Evolutionary conservation across 1,140 invertebrate genomes (phyloP).

Genomic region (Meteorus sp.): DNA sequence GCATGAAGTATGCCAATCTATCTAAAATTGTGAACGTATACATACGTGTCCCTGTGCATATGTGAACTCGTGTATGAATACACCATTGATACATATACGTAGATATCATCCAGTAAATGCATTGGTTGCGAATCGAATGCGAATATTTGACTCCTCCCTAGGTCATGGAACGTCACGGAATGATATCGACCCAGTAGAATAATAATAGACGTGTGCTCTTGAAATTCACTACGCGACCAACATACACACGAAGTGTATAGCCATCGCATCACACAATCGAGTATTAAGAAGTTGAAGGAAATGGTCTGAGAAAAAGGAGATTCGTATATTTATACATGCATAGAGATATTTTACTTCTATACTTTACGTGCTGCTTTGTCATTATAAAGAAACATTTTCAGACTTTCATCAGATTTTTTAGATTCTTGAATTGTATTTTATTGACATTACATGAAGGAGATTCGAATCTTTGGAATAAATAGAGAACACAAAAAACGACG

Average conservation of each 20-base stretch:
- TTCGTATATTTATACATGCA: background rate
- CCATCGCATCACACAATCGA: background rate
- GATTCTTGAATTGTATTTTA: too few relatives aligned
- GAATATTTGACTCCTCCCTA: background rate
- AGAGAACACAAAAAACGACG: too few relatives aligned
- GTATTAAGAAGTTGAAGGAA: background rate
- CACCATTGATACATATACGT: background rate
- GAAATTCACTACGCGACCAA: background rate
- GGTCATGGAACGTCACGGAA: conserved; percentile 12
- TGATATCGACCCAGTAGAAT: conserved; percentile 16
- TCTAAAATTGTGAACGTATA: too few relatives aligned
- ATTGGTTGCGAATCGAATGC: conserved; percentile 5
- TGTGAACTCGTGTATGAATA: background rate
- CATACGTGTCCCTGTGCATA: too few relatives aligned
- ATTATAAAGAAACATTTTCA: too few relatives aligned
- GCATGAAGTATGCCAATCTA: too few relatives aligned
- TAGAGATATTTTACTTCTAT: too few relatives aligned
- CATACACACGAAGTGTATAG: too few relatives aligned
- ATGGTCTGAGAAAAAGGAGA: background rate
- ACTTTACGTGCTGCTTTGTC: too few relatives aligned
- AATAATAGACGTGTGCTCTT: conserved; percentile 19
- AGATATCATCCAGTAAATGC: background rate
- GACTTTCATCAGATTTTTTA: too few relatives aligned
- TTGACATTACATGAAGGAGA: too few relatives aligned
- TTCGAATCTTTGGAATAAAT: too few relatives aligned